Evolutionary conservation across 1,140 invertebrate genomes (phyloP).

Genomic region (Cyclargus thomasi): DNA sequence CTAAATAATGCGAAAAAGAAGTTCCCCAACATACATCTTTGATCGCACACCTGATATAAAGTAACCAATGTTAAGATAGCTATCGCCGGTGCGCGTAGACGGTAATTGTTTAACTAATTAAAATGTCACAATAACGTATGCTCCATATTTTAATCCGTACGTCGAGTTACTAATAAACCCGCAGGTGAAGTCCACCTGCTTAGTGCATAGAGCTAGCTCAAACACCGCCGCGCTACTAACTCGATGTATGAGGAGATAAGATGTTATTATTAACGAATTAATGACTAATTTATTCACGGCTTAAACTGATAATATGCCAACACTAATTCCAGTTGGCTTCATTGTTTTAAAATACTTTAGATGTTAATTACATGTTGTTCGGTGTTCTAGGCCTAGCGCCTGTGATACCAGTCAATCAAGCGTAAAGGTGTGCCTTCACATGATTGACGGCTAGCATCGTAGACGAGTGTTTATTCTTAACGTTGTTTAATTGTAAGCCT

Average conservation of each 20-base stretch:
- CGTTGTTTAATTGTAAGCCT: too few relatives aligned
- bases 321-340: neutral
- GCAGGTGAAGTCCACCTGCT: slow-evolving; percentile 56
- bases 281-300: neutral
- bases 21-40: neutral
- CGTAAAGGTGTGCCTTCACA: neutral
- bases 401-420: neutral
- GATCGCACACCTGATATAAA: neutral
- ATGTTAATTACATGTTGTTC: neutral
- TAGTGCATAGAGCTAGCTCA: slow-evolving; percentile 31
- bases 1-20: too few relatives aligned
- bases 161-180: slow-evolving; percentile 56
- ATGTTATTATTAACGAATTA: neutral
- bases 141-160: slow-evolving; percentile 43
- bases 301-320: neutral
- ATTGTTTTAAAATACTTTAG: neutral
- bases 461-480: slow-evolving; percentile 12
- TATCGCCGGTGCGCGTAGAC: slow-evolving; percentile 13
- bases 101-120: slow-evolving; percentile 53
- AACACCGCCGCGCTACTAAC: neutral
- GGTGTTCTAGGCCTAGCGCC: neutral
- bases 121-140: slow-evolving; percentile 48
- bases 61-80: slow-evolving; percentile 8
- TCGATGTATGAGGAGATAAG: slow-evolving; percentile 31
- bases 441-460: neutral